Conservation (phyloP, 1,140 invertebrate genomes). For the Penaeus chinensis region DNA sequence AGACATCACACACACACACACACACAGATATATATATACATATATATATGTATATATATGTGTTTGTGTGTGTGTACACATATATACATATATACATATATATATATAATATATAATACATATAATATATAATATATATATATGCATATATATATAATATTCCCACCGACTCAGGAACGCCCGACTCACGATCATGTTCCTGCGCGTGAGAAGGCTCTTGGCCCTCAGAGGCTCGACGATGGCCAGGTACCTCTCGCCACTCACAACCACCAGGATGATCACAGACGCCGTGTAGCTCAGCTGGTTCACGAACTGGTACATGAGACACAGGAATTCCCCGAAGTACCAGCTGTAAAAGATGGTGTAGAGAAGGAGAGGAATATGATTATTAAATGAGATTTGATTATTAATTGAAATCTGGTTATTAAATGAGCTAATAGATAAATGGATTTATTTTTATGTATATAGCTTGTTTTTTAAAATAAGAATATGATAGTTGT, state of each 20-base stretch:
- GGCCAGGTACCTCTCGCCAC: slow-evolving; percentile 83
- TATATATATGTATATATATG: background rate
- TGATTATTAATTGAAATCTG: too few species aligned
- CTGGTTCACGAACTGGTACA: slow-evolving; percentile 85
- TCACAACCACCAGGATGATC: slow-evolving; percentile 83
- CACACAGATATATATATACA: background rate
- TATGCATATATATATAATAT: background rate
- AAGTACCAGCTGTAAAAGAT: slow-evolving; percentile 78
- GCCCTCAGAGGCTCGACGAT: slow-evolving; percentile 77
- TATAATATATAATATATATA: too few species aligned
- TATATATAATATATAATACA: background rate
- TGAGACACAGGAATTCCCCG: slow-evolving; percentile 83
- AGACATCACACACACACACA: slow-evolving; percentile 14
- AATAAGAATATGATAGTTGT: too few species aligned
- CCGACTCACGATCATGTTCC: slow-evolving; percentile 58
- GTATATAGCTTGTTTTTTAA: too few species aligned
- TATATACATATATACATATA: too few species aligned
- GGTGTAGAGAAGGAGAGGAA: background rate
- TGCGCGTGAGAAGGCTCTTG: slow-evolving; percentile 51
- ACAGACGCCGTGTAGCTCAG: slow-evolving; percentile 85
- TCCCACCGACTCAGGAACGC: background rate
- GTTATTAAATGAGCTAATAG: too few species aligned
- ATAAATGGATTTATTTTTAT: too few species aligned
- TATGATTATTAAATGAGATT: too few species aligned
- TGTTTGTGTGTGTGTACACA: slow-evolving; percentile 8